phyloP scores from a whole-genome alignment of 2,888 invertebrate species.

The Holacanthella duospinosa region DNA sequence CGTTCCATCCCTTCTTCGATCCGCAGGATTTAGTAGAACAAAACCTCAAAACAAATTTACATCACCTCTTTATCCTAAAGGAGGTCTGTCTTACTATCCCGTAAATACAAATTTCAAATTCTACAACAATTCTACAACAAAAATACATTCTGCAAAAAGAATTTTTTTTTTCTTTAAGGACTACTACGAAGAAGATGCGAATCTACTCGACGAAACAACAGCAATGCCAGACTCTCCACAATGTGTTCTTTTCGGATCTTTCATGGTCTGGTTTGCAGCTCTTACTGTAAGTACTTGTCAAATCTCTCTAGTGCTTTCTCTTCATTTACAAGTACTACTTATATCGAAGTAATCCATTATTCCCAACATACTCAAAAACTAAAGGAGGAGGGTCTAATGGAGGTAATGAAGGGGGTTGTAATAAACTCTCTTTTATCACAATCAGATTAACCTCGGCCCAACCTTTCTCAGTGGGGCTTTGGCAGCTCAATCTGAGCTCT shows the following conservation, averaged over 20 bases:
- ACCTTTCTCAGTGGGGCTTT: conserved; percentile 73
- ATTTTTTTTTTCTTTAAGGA: conserved; percentile 25
- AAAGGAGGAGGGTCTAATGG: neutral
- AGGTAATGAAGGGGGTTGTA: no score
- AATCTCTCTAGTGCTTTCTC: no score
- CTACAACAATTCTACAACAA: neutral
- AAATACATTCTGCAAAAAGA: neutral
- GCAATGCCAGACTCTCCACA: conserved; percentile 74
- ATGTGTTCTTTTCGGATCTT: conserved; percentile 80
- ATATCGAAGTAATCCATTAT: no score
- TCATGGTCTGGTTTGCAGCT: conserved; percentile 82
- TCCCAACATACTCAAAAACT: neutral
- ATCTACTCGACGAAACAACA: conserved; percentile 44
- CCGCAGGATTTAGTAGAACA: conserved; percentile 26
- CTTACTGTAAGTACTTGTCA: conserved; percentile 22
- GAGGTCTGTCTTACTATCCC: conserved; percentile 33
- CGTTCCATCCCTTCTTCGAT: conserved; percentile 16
- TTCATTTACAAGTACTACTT: no score
- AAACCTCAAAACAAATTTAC: conserved; percentile 31
- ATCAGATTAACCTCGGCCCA: conserved; percentile 58
- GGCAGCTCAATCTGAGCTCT: conserved; percentile 53
- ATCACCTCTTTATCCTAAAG: conserved; percentile 36
- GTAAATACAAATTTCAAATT: conserved; percentile 20
- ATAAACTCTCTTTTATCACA: neutral
- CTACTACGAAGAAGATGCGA: conserved; percentile 37